phyloP scores from a whole-genome alignment of 2,113 vertebrate genomes.

The Periophthalmodon schlosseri region DNA sequence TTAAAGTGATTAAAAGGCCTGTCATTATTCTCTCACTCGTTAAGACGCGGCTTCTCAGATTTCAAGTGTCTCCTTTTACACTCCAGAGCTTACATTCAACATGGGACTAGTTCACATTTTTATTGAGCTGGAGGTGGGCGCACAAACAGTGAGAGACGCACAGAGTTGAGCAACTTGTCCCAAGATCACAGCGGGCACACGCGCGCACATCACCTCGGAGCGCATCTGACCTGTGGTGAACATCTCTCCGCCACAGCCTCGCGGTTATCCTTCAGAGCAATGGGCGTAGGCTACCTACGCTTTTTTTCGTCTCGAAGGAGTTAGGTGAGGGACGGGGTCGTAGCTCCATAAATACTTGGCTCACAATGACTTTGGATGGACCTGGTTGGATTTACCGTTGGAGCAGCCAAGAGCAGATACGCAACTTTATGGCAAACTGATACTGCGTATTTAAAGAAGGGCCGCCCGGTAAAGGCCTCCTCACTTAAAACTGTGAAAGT shows the following conservation, averaged over 20 bases:
- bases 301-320: conserved; percentile 56
- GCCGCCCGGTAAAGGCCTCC: conserved; percentile 15
- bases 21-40: conserved; percentile 75
- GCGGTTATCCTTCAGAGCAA: conserved; percentile 39
- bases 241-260: conserved; percentile 52
- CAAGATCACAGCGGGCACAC: conserved; percentile 35
- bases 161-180: conserved; percentile 69
- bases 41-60: conserved; percentile 84
- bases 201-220: conserved; percentile 36
- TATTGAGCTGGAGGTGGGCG: conserved; percentile 85
- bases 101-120: conserved; percentile 80
- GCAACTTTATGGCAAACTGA: conserved; percentile 32
- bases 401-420: conserved; percentile 41
- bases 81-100: conserved; percentile 91
- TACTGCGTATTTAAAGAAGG: conserved; percentile 26
- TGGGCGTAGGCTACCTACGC: conserved; percentile 64
- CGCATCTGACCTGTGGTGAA: conserved; percentile 42
- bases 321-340: conserved; percentile 70
- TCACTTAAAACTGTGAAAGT: conserved; percentile 26
- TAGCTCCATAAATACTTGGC: conserved; percentile 62
- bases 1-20: conserved; percentile 75
- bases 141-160: conserved; percentile 77
- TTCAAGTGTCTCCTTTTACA: conserved; percentile 99
- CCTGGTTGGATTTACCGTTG: conserved; percentile 44
- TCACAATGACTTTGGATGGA: conserved; percentile 59